Evolutionary conservation across 2,797 vertebrate species (phyloP).

Genomic region (Loris lydekkerianus): DNA sequence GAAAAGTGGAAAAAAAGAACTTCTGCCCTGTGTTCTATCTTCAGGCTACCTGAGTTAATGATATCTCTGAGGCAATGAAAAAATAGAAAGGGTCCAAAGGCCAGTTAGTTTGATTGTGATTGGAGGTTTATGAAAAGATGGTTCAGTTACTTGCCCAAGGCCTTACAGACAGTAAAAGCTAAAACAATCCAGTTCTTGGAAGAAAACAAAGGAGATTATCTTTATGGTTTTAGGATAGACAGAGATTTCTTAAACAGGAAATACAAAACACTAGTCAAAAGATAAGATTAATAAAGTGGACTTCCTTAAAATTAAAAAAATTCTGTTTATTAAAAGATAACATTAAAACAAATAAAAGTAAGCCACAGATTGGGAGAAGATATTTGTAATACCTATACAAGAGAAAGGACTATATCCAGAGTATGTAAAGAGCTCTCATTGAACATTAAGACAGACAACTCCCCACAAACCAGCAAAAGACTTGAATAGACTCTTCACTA

Average conservation of each 20-base stretch:
- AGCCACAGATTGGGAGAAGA: neutral
- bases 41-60: neutral
- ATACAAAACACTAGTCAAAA: slow-evolving; percentile 17
- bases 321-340: slow-evolving; percentile 42
- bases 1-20: slow-evolving; percentile 25
- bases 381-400: neutral
- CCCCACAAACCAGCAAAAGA: neutral
- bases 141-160: slow-evolving; percentile 1
- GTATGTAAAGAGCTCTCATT: neutral
- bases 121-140: neutral
- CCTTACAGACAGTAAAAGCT: neutral
- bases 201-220: neutral
- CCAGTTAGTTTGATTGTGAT: slow-evolving; percentile 5
- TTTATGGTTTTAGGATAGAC: neutral
- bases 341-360: slow-evolving; percentile 9
- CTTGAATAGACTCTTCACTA: neutral
- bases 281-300: slow-evolving; percentile 3
- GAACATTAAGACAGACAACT: neutral
- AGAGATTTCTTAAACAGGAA: slow-evolving; percentile 18
- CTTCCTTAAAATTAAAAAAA: slow-evolving; percentile 57
- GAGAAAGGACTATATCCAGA: neutral
- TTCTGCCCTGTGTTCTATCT: neutral
- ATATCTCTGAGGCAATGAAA: neutral
- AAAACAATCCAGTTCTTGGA: slow-evolving; percentile 4
- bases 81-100: slow-evolving; percentile 1